phyloP scores from a whole-genome alignment of 2,888 invertebrate genomes.

The Xestia sexstrigata region DNA sequence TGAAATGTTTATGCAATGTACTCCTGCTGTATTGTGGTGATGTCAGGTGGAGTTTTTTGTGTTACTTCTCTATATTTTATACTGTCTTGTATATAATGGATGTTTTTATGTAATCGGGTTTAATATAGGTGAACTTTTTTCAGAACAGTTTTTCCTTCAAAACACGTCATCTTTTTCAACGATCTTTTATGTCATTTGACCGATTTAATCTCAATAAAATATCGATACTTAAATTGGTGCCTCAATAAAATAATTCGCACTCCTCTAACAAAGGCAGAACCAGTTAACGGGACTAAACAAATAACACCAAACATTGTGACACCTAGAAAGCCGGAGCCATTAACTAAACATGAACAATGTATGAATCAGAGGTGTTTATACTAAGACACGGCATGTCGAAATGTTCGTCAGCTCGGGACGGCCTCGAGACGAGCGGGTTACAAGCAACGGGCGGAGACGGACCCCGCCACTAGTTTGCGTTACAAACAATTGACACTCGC shows the following conservation, averaged over 20 bases:
- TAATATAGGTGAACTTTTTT: slow-evolving; percentile 16
- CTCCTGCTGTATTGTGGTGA: slow-evolving; percentile 44
- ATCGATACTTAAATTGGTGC: slow-evolving; percentile 23
- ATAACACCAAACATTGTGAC: slow-evolving; percentile 68
- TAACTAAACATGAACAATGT: slow-evolving; percentile 78
- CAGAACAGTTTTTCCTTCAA: slow-evolving; percentile 10
- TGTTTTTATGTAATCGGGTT: slow-evolving; percentile 23
- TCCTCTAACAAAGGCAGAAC: slow-evolving; percentile 34
- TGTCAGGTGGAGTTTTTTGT: slow-evolving; percentile 56
- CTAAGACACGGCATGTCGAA: slow-evolving; percentile 81
- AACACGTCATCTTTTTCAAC: neutral
- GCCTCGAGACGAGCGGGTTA: slow-evolving; percentile 75
- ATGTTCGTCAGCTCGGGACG: slow-evolving; percentile 79
- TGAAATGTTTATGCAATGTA: slow-evolving; percentile 58
- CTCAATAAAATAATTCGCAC: slow-evolving; percentile 42
- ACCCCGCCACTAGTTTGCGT: slow-evolving; percentile 60
- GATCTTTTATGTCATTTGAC: neutral
- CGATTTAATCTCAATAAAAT: slow-evolving; percentile 16
- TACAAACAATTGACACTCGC: slow-evolving; percentile 55
- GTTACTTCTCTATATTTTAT: slow-evolving; percentile 49
- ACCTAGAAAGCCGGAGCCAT: slow-evolving; percentile 79
- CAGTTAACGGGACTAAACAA: slow-evolving; percentile 57
- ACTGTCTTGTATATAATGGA: slow-evolving; percentile 37
- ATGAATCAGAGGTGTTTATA: slow-evolving; percentile 86
- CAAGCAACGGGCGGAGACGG: slow-evolving; percentile 75